Evolutionary conservation across 2,113 vertebrate species (phyloP).

Genomic region (Corythornis madagascariensis): DNA sequence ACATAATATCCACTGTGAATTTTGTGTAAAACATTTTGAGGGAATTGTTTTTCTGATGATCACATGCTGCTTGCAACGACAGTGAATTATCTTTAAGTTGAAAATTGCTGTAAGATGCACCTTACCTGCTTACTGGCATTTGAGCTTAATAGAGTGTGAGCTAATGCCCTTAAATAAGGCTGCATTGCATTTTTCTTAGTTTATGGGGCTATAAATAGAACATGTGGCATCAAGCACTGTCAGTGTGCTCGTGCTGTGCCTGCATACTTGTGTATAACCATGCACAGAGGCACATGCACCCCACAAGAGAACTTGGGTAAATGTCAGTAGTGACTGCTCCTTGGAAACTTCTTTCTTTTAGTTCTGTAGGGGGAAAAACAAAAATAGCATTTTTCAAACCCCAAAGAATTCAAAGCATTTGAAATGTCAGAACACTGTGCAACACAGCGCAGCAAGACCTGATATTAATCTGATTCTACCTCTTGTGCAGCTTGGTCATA

Average conservation of each 20-base stretch:
- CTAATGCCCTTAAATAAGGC: neutral
- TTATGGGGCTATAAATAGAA: neutral
- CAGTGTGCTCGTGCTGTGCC: rapidly evolving
- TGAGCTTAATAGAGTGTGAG: neutral
- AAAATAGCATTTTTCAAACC: neutral
- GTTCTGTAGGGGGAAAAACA: neutral
- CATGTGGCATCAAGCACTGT: neutral
- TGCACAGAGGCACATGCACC: rapidly evolving
- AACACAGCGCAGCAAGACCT: neutral
- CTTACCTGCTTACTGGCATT: neutral
- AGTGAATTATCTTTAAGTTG: neutral
- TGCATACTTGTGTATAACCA: rapidly evolving
- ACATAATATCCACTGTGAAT: neutral
- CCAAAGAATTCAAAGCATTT: neutral
- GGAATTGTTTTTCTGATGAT: neutral
- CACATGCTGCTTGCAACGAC: neutral
- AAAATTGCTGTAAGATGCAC: neutral
- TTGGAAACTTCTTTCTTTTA: neutral
- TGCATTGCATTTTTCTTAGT: neutral
- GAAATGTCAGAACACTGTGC: neutral
- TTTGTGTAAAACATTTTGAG: neutral
- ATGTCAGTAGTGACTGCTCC: neutral
- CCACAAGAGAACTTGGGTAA: neutral
- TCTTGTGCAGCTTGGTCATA: neutral
- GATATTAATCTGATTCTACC: neutral